Conservation (phyloP, 2,888 invertebrate species). For the Stictocephala bisonia region DNA sequence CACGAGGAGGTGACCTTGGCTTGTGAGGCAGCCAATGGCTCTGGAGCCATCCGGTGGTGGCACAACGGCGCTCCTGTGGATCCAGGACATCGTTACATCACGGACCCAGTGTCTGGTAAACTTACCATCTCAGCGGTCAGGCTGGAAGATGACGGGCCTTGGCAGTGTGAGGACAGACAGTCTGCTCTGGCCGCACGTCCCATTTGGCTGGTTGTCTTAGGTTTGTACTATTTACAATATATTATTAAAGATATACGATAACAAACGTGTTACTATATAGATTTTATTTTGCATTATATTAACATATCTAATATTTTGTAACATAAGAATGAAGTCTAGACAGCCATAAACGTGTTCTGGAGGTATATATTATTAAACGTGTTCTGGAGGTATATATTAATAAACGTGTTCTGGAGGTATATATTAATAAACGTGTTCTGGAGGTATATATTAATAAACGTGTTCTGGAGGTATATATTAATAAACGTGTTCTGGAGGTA, state of each 20-base stretch:
- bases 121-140: constrained; percentile 70
- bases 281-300: too few relatives aligned
- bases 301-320: too few relatives aligned
- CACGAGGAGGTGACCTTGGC: constrained; percentile 54
- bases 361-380: too few relatives aligned
- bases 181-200: constrained; percentile 70
- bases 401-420: too few relatives aligned
- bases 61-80: constrained; percentile 57
- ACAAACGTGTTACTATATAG: not conserved
- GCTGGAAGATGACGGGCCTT: constrained; percentile 76
- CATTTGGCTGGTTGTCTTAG: constrained; percentile 57
- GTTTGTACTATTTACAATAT: constrained; percentile 52
- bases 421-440: too few relatives aligned
- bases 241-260: not conserved
- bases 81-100: constrained; percentile 65
- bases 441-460: too few relatives aligned
- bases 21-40: constrained; percentile 47
- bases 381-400: too few relatives aligned
- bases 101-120: constrained; percentile 65
- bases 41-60: constrained; percentile 53
- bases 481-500: too few relatives aligned
- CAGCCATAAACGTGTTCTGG: too few relatives aligned
- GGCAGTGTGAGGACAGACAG: constrained; percentile 77
- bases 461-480: too few relatives aligned
- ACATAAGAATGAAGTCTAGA: too few relatives aligned